Evolutionary conservation across 2,113 vertebrate genomes (phyloP), one percentile per base, ranked within the genome.

Genomic region (Actenoides hombroni): DNA sequence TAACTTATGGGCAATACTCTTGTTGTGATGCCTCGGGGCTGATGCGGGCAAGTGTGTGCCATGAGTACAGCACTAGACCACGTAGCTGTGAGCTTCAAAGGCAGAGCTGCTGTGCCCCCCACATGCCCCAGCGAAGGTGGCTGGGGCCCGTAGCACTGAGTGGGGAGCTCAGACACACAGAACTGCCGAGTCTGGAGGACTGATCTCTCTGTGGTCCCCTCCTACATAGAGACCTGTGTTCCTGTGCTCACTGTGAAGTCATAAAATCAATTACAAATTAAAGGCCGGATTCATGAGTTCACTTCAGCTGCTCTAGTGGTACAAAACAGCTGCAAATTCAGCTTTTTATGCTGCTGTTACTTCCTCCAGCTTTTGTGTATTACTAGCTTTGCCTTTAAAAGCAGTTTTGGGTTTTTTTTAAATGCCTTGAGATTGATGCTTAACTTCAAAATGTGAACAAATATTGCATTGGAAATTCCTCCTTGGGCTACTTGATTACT

Each of bases 361-460:
- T 95, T 88, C 90, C 71, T 80, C 60, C 73, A 59, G 92, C 81
- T 94, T 97, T 95, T 87, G 73, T 77, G 70, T 89, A 67, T 79
- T 92, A 57, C 78, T 48, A 63, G 84, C 95, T 89, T 95, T 92
- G 89, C 70, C 75, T 94, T 95, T 96, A 95, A 94, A 96, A 93
- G 82, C 53, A 48, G 8, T 9, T 16, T 49, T 44, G 16, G 6
- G 33, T 49, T 49, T 51, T 57, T 96, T 92, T 88, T 42, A 90
- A 95, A 74, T 86, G 83, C 77, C 23, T 94, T 83, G 90, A 95
- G 93, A 95, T 95, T 95, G 94, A 95, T 95, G 90, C 63, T 60
- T 69, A 65, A 94, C 91, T 96, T 95, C 93, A 94, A 76, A 96
- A 93, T 37, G n/a, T 78, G 68, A 90, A 83, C 91, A 91, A 87